Evolutionary conservation across 2,888 invertebrate genomes (phyloP), one percentile per base, ranked within the genome.

Genomic region (Liposcelis brunnea): DNA sequence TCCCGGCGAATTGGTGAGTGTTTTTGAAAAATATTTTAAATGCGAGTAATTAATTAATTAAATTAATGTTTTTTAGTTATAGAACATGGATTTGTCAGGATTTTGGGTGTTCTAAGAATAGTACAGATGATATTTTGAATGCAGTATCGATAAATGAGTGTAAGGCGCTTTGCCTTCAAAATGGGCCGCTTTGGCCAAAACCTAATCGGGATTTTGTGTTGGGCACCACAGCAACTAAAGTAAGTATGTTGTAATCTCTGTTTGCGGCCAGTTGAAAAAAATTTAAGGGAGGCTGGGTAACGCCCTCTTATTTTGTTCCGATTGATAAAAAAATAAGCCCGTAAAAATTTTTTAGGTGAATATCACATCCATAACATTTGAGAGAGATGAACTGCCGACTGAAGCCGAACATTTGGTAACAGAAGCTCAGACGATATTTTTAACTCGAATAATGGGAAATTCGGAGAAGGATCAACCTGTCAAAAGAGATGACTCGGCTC

Each of bases 261-360:
- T n/a, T n/a, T n/a, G n/a, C n/a, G n/a, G n/a, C n/a, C n/a, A n/a
- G n/a, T n/a, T n/a, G n/a, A n/a, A n/a, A n/a, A n/a, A n/a, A n/a
- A n/a, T n/a, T n/a, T n/a, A n/a, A n/a, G n/a, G n/a, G n/a, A n/a
- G n/a, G n/a, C n/a, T n/a, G n/a, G n/a, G n/a, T n/a, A n/a, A n/a
- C n/a, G n/a, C n/a, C n/a, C n/a, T n/a, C n/a, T n/a, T n/a, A n/a
- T 32, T 32, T 32, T 32, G 10, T 32, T n/a, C n/a, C n/a, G n/a
- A n/a, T n/a, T n/a, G n/a, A n/a, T n/a, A n/a, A n/a, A n/a, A n/a
- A n/a, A n/a, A 32, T 32, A 32, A 32, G 10, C 32, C 32, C 32
- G 10, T 32, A 32, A 32, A n/a, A n/a, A n/a, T 36, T 36, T 8
- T 36, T 10, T 36, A 36, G 37, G 37, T 36, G 14, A 36, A 40